Evolutionary conservation across 1,140 invertebrate species (phyloP), one percentile per base, ranked within the genome.

Genomic region (Chymomyza costata): DNA sequence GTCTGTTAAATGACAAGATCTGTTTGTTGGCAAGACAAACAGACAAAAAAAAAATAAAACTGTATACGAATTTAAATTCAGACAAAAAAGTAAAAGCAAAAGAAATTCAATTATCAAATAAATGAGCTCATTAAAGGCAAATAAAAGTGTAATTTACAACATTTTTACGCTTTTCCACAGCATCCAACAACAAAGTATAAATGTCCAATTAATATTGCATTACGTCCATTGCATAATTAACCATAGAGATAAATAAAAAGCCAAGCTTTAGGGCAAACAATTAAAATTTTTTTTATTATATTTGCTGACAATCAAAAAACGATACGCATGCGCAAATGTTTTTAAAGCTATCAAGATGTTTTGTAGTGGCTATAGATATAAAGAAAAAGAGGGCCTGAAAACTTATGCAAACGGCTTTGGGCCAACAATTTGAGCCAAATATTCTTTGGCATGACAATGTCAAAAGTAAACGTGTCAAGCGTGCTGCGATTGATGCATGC

Each of bases 401-500:
- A 17, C 15, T 18, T 38, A 32, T 28, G 28, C 32, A 18, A 10
- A 30, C 38, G 46, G 25, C 21, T 38, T 54, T 14, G 57, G 52
- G 58, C 54, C 40, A 11, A 28, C 25, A 28, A 28, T 28, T 28
- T 28, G 40, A 52, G 48, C 56, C 65, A 65, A 28, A 68, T 43
- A 78, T 76, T 76, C 50, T 76, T 56, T 54, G 56, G 65, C 53
- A 53, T 57, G 51, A 51, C 66, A 66, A 71, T 78, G 66, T 64
- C 73, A 70, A 70, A 66, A 66, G 30, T 46, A 60, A 70, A 68
- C 54, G 69, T 74, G 69, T 60, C 55, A 65, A 65, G 64, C 69
- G 34, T 46, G 51, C 47, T 21, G 31, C 14, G 45, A 21, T 35
- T 11, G 6, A 35, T 31, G 16, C 19, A 18, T 28, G 13, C 30